phyloP scores from a whole-genome alignment of 2,797 vertebrate genomes.

The Lacerta bilineata region DNA sequence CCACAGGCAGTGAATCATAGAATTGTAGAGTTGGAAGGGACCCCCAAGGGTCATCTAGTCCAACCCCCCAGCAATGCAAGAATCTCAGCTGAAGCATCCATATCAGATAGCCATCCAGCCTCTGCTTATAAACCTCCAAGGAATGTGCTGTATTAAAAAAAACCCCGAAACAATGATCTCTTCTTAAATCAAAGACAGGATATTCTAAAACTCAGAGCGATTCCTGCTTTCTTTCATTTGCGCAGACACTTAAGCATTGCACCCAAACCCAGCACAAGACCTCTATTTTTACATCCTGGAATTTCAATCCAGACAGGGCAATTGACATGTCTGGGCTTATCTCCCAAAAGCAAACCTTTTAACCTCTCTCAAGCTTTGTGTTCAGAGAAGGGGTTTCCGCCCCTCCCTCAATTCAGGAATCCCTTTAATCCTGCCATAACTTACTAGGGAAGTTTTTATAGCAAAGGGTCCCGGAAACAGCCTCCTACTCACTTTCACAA shows the following conservation, averaged over 20 bases:
- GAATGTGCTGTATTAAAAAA: background rate
- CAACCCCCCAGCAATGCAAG: too few species aligned
- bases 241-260: too few species aligned
- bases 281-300: background rate
- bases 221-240: background rate
- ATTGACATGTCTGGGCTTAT: background rate
- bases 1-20: background rate
- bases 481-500: background rate
- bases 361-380: background rate
- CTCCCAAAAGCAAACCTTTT: background rate
- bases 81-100: too few species aligned
- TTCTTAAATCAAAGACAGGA: background rate
- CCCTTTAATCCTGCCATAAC: background rate
- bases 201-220: background rate
- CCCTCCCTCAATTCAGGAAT: constrained; percentile 6
- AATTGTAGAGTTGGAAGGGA: too few species aligned
- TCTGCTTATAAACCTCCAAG: too few species aligned
- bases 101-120: too few species aligned
- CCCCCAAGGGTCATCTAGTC: too few species aligned
- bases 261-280: constrained; percentile 11
- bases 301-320: background rate
- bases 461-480: background rate
- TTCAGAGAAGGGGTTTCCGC: background rate
- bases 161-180: background rate
- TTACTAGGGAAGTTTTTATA: background rate